Evolutionary conservation across 2,113 vertebrate species (phyloP).

Genomic region (Lasiurus borealis): DNA sequence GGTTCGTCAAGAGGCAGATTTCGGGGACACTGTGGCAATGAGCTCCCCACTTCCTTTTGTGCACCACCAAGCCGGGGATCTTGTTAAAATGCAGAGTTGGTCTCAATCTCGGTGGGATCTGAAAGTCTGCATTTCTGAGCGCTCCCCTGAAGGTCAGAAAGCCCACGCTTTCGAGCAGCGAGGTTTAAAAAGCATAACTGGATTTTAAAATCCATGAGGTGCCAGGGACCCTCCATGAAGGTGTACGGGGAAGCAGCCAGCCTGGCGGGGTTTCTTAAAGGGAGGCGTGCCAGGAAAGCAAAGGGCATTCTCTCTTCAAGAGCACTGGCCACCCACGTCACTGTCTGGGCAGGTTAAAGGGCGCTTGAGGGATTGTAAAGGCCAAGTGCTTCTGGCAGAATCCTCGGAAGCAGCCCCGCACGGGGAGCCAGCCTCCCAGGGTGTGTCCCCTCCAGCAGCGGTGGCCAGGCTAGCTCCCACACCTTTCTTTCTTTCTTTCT

Average conservation of each 20-base stretch:
- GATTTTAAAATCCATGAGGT: not conserved
- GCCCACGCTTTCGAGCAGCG: not conserved
- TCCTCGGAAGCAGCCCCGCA: accelerated
- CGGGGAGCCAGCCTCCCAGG: not conserved
- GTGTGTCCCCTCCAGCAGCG: not conserved
- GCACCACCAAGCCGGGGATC: not conserved
- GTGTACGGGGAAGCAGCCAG: not conserved
- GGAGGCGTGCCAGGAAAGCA: not conserved
- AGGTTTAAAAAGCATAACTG: not conserved
- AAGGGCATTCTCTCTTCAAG: not conserved
- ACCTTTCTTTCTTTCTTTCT: not conserved
- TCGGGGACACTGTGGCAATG: not conserved
- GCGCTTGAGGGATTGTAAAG: not conserved
- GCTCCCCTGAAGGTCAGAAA: not conserved
- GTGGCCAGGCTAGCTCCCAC: not conserved
- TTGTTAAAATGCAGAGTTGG: not conserved
- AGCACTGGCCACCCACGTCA: not conserved
- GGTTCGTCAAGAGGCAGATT: not conserved
- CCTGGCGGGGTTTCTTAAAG: not conserved
- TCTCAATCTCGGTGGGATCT: too few relatives aligned
- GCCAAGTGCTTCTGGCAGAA: too few relatives aligned
- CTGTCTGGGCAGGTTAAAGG: not conserved
- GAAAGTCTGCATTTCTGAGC: not conserved
- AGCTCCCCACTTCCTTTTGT: not conserved
- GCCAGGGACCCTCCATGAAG: not conserved